Evolutionary conservation across 1,140 invertebrate species (phyloP), one percentile per base, ranked within the genome.

Genomic region (Linepithema humile): DNA sequence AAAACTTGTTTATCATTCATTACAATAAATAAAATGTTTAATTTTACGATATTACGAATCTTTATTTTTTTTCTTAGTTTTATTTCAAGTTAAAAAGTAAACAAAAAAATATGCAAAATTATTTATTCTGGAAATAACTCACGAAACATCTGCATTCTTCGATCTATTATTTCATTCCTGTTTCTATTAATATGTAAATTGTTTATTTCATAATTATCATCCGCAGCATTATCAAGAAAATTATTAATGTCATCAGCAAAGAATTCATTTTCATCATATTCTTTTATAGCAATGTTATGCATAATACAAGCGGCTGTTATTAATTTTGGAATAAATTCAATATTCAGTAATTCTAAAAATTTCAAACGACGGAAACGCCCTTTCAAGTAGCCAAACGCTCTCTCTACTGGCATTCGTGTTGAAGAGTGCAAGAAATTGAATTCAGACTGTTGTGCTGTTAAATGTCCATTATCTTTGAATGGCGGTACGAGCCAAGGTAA

Each of bases 401-500:
- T n/a, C n/a, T 48, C 45, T 48, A 48, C 15, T 48, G 45, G 2
- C 45, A 48, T 48, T 12, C 45, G 45, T 17, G 85, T 48, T 48
- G 45, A 48, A 48, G 45, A 48, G 15, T 48, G 45, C 15, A 48
- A 48, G 15, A 48, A 7, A 48, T 48, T 48, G 15, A 48, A 48
- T 48, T 48, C 6, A 48, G 45, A 48, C 45, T 48, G 45, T 48
- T 48, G 45, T 48, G 15, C 15, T 6, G 45, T 48, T 48, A 48
- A 48, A 48, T 48, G 6, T 48, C 45, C n/a, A n/a, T n/a, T n/a
- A n/a, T n/a, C n/a, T n/a, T n/a, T n/a, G n/a, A n/a, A n/a, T n/a
- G n/a, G n/a, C 38, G 87, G 57, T 43, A 89, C 80, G 60, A 89
- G 69, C 85, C 85, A 85, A 23, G 53, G 15, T 29, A 83, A 55